Percentiles rank a stretch among this genome's conserved stretches.
Conservation (phyloP, 2,888 invertebrate genomes). For the Homarus gammarus region DNA sequence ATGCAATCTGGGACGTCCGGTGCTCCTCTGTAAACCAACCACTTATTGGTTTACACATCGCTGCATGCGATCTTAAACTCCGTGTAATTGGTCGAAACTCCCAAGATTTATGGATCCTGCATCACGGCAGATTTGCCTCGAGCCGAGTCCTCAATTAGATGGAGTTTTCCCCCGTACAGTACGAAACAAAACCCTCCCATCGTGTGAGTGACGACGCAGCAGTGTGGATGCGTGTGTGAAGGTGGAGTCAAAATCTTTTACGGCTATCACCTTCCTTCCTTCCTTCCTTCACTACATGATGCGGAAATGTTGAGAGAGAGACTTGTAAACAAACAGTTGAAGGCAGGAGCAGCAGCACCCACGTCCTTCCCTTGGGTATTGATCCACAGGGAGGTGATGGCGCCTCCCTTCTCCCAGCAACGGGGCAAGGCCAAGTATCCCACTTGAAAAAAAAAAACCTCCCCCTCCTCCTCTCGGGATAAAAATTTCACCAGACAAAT, state of each 20-base stretch:
- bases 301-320: too few relatives aligned
- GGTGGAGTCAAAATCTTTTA: too few relatives aligned
- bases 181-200: not conserved
- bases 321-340: not conserved
- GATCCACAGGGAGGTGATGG: not conserved
- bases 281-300: too few relatives aligned
- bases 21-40: constrained; percentile 12
- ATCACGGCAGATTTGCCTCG: not conserved
- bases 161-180: not conserved
- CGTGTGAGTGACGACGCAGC: not conserved
- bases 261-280: too few relatives aligned
- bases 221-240: too few relatives aligned
- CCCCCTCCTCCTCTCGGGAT: too few relatives aligned
- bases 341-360: not conserved
- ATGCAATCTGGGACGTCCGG: not conserved
- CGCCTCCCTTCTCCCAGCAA: not conserved
- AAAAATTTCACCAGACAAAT: too few relatives aligned
- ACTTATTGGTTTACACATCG: constrained; percentile 34
- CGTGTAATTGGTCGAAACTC: constrained; percentile 25
- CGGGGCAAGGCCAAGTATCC: too few relatives aligned
- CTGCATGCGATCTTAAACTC: constrained; percentile 30
- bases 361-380: not conserved
- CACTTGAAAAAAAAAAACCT: too few relatives aligned
- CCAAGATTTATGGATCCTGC: constrained; percentile 5
- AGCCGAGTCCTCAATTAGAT: not conserved